Percentiles rank a stretch among this genome's conserved stretches.
Conservation (phyloP, 2,113 vertebrate genomes). For the Mesocricetus auratus region DNA sequence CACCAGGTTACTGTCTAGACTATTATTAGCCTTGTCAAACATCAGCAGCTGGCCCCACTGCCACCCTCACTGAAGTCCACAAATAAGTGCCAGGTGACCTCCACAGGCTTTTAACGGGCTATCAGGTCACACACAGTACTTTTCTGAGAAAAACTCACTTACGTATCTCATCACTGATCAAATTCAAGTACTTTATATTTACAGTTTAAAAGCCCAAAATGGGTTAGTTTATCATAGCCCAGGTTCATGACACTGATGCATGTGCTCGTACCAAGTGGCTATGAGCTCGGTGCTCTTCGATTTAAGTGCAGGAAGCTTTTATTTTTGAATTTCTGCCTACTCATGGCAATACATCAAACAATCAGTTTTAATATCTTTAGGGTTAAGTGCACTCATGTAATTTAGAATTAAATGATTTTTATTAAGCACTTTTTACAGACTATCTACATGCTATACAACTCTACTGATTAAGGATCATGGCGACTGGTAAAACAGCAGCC, state of each 20-base stretch:
- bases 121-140: conserved; percentile 67
- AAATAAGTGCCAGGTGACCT: conserved; percentile 73
- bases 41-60: not conserved
- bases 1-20: conserved; percentile 1
- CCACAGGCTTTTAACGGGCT: conserved; percentile 70
- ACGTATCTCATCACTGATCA: conserved; percentile 85
- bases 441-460: conserved; percentile 87
- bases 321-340: conserved; percentile 88
- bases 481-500: conserved; percentile 87
- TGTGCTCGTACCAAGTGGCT: conserved; percentile 78
- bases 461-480: conserved; percentile 90
- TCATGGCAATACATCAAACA: conserved; percentile 88
- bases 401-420: conserved; percentile 90
- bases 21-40: not conserved
- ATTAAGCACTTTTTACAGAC: conserved; percentile 90
- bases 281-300: conserved; percentile 84
- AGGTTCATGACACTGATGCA: conserved; percentile 85
- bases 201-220: conserved; percentile 86
- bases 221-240: conserved; percentile 87
- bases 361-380: conserved; percentile 92
- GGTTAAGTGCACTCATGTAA: conserved; percentile 91
- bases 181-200: conserved; percentile 89
- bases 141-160: conserved; percentile 86
- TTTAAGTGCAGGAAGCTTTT: conserved; percentile 89
- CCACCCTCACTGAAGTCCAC: conserved; percentile 48